Evolutionary conservation across 92 coral and sea anemone species (phyloP).

Genomic region (Blastomussa wellsi): DNA sequence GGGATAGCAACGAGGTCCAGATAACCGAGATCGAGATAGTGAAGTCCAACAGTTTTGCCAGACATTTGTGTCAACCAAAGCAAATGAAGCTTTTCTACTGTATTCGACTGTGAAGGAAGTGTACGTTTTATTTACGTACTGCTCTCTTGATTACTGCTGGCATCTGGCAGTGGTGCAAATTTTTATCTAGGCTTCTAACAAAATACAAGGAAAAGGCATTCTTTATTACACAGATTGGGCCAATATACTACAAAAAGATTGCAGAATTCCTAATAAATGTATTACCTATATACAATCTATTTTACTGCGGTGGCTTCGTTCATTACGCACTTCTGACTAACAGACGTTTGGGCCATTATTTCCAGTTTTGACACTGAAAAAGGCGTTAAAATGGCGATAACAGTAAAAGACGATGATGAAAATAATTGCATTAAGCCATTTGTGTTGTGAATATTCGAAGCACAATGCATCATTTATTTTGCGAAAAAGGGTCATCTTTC

Average conservation of each 20-base stretch:
- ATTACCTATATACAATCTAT: neutral
- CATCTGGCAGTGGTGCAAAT: neutral
- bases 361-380: neutral
- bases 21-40: too few species aligned
- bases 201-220: neutral
- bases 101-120: constrained; percentile 95
- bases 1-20: too few species aligned
- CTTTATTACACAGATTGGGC: neutral
- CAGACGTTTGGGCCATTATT: neutral
- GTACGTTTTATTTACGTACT: constrained; percentile 92
- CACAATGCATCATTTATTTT: neutral
- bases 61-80: too few species aligned
- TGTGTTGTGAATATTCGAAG: neutral
- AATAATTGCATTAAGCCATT: neutral
- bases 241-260: neutral
- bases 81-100: too few species aligned
- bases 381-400: neutral
- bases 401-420: neutral
- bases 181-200: neutral
- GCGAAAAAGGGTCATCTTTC: neutral
- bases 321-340: neutral
- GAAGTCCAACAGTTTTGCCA: too few species aligned
- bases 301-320: neutral
- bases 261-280: neutral
- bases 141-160: constrained; percentile 77